Evolutionary conservation across 2,113 vertebrate species (phyloP).

Genomic region (Triplophysa dalaica): DNA sequence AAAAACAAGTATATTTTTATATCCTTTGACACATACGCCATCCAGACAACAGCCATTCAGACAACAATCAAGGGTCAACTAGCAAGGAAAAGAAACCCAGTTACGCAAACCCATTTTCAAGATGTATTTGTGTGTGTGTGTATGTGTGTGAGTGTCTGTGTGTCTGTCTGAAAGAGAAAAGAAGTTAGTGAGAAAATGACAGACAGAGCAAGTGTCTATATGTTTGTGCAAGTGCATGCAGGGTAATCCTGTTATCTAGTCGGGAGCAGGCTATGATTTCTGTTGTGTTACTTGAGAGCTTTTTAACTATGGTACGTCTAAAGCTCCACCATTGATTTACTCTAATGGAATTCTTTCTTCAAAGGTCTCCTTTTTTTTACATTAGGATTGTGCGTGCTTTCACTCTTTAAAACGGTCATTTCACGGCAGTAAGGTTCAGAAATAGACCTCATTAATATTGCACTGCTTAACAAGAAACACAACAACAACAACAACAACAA

Average conservation of each 20-base stretch:
- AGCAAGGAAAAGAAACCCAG: too few relatives aligned
- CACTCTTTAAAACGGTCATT: neutral
- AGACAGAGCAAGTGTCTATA: neutral
- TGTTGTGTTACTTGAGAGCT: constrained; percentile 28
- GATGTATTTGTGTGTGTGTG: too few relatives aligned
- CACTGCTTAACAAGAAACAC: neutral
- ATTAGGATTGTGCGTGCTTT: constrained; percentile 1
- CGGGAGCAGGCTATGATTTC: constrained; percentile 8
- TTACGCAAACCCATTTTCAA: neutral
- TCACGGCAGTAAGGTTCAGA: constrained; percentile 1
- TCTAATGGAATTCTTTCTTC: constrained; percentile 30
- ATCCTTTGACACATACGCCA: neutral
- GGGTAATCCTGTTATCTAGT: constrained; percentile 36
- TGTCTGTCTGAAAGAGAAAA: neutral
- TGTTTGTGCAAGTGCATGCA: constrained; percentile 17
- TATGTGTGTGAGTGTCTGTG: neutral
- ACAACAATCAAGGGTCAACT: too few relatives aligned
- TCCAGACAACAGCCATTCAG: too few relatives aligned
- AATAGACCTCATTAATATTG: constrained; percentile 26
- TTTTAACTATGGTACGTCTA: constrained; percentile 23
- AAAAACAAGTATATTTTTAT: neutral
- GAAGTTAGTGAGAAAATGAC: neutral
- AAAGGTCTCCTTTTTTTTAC: constrained; percentile 4
- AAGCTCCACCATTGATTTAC: constrained; percentile 27
- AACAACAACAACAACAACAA: neutral